Percentiles rank a stretch among this genome's conserved stretches.
These are phyloP conservation scores for Neotoma lepida DNA, from an alignment of 2,113 vertebrate genomes.

Conservation along the genomic window DNA sequence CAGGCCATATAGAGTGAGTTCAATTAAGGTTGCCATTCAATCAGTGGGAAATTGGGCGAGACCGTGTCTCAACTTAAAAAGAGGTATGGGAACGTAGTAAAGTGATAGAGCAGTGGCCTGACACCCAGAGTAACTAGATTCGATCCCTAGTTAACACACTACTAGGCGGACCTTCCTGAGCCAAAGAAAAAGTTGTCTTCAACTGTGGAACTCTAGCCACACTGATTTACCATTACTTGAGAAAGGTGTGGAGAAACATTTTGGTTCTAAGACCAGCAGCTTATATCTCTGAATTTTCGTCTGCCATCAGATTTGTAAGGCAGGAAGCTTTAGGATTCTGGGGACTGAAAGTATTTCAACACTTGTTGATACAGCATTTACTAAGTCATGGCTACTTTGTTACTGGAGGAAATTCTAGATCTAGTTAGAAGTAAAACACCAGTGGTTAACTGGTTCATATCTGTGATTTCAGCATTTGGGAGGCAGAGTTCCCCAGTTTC, in stretches of 20 bases:
- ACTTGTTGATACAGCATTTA: background rate
- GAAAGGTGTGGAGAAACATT: background rate
- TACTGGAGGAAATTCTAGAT: background rate
- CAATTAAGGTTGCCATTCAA: background rate
- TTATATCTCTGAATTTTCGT: background rate
- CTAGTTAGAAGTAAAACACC: background rate
- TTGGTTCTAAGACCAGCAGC: background rate
- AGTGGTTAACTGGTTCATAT: background rate
- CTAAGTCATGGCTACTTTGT: background rate
- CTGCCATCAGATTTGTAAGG: background rate
- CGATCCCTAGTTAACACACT: background rate
- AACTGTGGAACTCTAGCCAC: background rate
- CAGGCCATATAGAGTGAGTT: background rate
- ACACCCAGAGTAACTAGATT: background rate
- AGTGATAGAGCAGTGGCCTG: background rate
- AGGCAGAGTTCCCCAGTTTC: background rate
- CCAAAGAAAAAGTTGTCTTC: background rate
- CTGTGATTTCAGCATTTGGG: background rate
- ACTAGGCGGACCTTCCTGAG: too few relatives aligned
- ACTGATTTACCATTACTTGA: background rate
- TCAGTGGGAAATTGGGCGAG: background rate
- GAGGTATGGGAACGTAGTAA: too few relatives aligned
- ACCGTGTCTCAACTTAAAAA: background rate
- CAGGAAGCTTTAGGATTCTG: background rate
- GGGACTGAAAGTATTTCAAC: background rate